Evolutionary conservation across 2,888 invertebrate genomes (phyloP), one percentile per base, ranked within the genome.

Genomic region (Cosmopolites sordidus): DNA sequence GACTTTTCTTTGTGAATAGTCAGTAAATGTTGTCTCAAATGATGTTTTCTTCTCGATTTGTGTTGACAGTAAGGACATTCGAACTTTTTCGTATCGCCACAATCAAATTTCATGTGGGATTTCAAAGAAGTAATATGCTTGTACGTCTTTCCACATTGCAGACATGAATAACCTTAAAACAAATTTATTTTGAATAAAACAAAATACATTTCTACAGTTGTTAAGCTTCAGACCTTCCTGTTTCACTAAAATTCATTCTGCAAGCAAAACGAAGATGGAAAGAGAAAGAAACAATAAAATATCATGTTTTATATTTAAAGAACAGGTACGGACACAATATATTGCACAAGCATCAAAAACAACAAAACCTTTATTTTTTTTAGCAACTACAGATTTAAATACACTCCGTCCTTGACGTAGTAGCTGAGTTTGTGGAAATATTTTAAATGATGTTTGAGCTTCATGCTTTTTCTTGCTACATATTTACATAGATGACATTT

Each of bases 1-100:
- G n/a, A n/a, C 22, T 3, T 22, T 22, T 22, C 3, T 12, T 44
- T 58, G 30, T 60, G 60, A 8, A 54, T 44, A 2, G 54, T 43
- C 8, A 42, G 12, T 6, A 59, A 41, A 29, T 59, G 59, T 18
- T 51, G 44, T 15, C 52, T 40, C 5, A 59, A 50, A 39, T 58
- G 57, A 43, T 58, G 57, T 43, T 58, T 60, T 12, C 56, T 33
- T 53, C 56, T 60, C 11, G 51, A 48, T 5, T 50, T 48, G 16
- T 48, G 51, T 1, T 48, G 46, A 22, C 60, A 60, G 42, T 50
- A 58, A 1, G 39, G 43, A 16, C 60, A 60, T n/a, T 48, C 51
- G 39, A 58, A 60, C 37, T 30, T 58, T 8, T 55, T 55, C 18
- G 44, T 48, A n/a, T 58, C 51, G 2, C 58, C 57, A 33, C 59